phyloP scores from a whole-genome alignment of 2,888 invertebrate genomes.

The Platycheirus rosarum region DNA sequence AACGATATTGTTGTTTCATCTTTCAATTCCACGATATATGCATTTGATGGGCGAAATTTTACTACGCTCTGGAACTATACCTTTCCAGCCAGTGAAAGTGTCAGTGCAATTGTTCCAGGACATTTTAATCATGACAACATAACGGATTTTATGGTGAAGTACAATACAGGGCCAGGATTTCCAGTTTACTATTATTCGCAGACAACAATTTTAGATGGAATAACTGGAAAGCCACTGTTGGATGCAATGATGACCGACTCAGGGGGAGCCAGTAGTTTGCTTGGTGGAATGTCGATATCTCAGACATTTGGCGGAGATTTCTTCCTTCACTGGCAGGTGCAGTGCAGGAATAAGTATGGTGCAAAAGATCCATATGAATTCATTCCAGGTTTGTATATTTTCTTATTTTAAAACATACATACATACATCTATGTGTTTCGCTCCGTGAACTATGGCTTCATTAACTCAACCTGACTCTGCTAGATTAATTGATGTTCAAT shows the following conservation, averaged over 20 bases:
- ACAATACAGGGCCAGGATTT: constrained; percentile 86
- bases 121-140: constrained; percentile 90
- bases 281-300: constrained; percentile 82
- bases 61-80: constrained; percentile 89
- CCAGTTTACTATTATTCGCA: constrained; percentile 89
- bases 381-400: constrained; percentile 78
- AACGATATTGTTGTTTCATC: constrained; percentile 89
- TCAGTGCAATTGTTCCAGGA: constrained; percentile 90
- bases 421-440: too few species aligned
- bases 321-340: constrained; percentile 90
- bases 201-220: constrained; percentile 81
- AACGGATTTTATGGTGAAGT: constrained; percentile 91
- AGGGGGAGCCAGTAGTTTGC: constrained; percentile 81
- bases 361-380: constrained; percentile 84
- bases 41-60: constrained; percentile 88
- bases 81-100: constrained; percentile 86
- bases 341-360: constrained; percentile 83
- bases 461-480: too few species aligned
- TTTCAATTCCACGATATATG: constrained; percentile 88
- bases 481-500: too few species aligned
- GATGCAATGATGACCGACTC: constrained; percentile 82
- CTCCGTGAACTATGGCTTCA: too few species aligned
- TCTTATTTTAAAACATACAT: not conserved
- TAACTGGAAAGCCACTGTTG: constrained; percentile 79
- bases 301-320: constrained; percentile 87